These are phyloP conservation scores for Drosophila elegans DNA, from an alignment of 1,140 invertebrate species.

Conservation along the genomic window DNA sequence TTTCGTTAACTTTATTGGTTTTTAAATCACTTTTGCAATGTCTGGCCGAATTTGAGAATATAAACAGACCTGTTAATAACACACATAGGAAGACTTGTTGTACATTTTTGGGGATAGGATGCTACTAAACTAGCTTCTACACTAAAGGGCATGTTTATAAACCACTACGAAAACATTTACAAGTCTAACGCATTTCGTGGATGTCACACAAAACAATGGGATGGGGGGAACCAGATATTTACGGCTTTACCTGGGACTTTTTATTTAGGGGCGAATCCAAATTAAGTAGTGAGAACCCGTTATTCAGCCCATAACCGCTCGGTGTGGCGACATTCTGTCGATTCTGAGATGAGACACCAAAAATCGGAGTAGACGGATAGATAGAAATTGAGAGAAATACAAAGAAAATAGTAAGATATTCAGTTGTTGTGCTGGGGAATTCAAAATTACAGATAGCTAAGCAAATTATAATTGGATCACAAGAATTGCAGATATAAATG, in stretches of 20 bases:
- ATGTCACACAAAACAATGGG: constrained; percentile 7
- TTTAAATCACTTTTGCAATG: not conserved
- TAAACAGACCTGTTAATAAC: constrained; percentile 1
- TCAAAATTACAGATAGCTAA: constrained; percentile 5
- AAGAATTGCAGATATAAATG: constrained; percentile 7
- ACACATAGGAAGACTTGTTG: constrained; percentile 7
- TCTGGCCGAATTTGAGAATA: not conserved
- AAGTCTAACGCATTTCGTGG: not conserved
- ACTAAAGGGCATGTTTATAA: not conserved
- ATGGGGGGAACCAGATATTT: constrained; percentile 12
- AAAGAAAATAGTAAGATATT: constrained; percentile 24
- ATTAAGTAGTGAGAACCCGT: constrained; percentile 86
- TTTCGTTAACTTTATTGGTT: too few species aligned
- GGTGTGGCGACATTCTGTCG: constrained; percentile 86
- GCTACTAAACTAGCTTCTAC: constrained; percentile 11
- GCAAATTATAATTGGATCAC: constrained; percentile 9
- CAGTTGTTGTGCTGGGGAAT: constrained; percentile 1
- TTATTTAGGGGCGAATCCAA: constrained; percentile 86
- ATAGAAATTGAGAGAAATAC: constrained; percentile 28
- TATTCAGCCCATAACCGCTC: constrained; percentile 83
- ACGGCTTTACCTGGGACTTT: constrained; percentile 84
- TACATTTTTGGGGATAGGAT: not conserved
- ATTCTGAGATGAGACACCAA: constrained; percentile 84
- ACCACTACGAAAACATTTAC: constrained; percentile 27
- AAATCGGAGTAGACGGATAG: constrained; percentile 23